These are phyloP conservation scores for Cerceris rybyensis DNA, from an alignment of 2,888 invertebrate genomes.

Conservation along the genomic window DNA sequence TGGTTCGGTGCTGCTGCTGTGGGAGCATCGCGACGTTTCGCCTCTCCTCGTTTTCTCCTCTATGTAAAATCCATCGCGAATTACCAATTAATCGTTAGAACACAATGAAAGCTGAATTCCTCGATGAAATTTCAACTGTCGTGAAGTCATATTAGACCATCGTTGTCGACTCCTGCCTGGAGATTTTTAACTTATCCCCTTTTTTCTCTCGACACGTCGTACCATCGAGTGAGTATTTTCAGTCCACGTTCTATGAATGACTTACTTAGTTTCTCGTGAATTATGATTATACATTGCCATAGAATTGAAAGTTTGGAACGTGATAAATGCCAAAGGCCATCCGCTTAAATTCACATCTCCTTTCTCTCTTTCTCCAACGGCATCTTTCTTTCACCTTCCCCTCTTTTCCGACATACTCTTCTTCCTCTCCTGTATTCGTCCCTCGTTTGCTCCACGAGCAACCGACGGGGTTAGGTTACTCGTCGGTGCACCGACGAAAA, in stretches of 20 bases:
- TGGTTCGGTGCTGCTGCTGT: conserved; percentile 16
- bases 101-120: not conserved
- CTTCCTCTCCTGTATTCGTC: conserved; percentile 13
- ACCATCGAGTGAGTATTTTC: conserved; percentile 50
- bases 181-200: not conserved
- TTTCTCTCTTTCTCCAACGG: not conserved
- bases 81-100: conserved; percentile 7
- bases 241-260: conserved; percentile 8
- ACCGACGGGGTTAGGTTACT: conserved; percentile 46
- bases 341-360: conserved; percentile 36
- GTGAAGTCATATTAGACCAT: not conserved
- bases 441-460: conserved; percentile 38
- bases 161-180: not conserved
- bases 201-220: conserved; percentile 8
- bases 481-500: conserved; percentile 41
- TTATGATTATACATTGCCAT: conserved; percentile 8
- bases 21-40: conserved; percentile 30
- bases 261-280: conserved; percentile 15
- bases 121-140: conserved; percentile 14
- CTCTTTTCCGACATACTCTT: conserved; percentile 6
- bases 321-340: conserved; percentile 54
- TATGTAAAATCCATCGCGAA: conserved; percentile 12
- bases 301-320: conserved; percentile 37
- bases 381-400: not conserved
- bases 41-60: conserved; percentile 21